Percentiles rank a stretch among this genome's conserved stretches.
These are phyloP conservation scores for Drosophila affinis DNA, from an alignment of 2,888 invertebrate species.

Conservation along the genomic window DNA sequence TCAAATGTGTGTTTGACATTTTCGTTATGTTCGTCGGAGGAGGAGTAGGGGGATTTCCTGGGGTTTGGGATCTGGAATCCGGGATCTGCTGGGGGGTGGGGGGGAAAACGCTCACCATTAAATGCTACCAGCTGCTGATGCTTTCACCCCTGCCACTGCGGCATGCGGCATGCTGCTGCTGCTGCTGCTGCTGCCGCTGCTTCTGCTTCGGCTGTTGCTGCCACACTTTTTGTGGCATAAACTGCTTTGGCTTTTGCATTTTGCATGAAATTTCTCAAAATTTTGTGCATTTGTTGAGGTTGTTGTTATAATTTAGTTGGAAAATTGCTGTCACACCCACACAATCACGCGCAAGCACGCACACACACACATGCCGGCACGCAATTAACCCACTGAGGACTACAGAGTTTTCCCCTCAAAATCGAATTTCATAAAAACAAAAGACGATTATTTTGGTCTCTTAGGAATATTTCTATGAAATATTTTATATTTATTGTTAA, in stretches of 20 bases:
- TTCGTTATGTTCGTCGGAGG: conserved; percentile 64
- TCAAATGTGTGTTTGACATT: conserved; percentile 77
- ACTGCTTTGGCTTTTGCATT: conserved; percentile 62
- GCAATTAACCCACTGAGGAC: conserved; percentile 48
- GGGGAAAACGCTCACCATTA: conserved; percentile 64
- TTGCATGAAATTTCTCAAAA: conserved; percentile 73
- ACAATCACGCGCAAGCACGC: conserved; percentile 12
- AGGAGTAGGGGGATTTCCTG: too few species aligned
- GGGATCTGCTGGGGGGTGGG: background rate
- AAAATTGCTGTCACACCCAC: conserved; percentile 52
- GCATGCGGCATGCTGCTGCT: conserved; percentile 1
- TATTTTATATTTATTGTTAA: too few species aligned
- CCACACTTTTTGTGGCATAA: conserved; percentile 32
- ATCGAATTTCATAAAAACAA: conserved; percentile 8
- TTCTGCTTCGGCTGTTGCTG: conserved; percentile 1
- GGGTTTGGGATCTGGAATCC: background rate
- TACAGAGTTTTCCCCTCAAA: background rate
- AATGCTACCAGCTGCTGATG: conserved; percentile 52
- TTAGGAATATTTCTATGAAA: too few species aligned
- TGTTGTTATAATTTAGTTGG: conserved; percentile 72
- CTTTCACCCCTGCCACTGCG: conserved; percentile 2
- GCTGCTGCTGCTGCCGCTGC: background rate
- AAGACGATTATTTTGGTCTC: too few species aligned
- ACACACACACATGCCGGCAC: conserved; percentile 2
- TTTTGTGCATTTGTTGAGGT: conserved; percentile 62